A percentile compares a stretch with the other conserved stretches of the same genome.
Evolutionary conservation across 2,113 vertebrate species (phyloP).

Genomic region (Genyomyrus donnyi): DNA sequence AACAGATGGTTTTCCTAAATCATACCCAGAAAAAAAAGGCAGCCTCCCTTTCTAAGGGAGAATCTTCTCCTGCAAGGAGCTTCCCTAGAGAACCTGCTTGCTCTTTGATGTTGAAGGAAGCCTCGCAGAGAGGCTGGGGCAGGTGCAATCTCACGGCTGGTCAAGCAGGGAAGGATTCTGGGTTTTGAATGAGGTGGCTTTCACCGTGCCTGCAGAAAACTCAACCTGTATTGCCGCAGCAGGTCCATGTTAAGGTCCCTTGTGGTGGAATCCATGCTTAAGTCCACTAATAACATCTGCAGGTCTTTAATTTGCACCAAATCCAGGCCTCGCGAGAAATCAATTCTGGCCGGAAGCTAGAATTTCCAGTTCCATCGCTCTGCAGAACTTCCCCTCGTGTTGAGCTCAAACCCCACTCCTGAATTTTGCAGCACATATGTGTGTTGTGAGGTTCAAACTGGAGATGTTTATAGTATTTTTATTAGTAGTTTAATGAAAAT

Average conservation of each 20-base stretch:
- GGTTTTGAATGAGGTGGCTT: neutral
- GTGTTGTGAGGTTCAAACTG: neutral
- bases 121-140: neutral
- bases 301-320: neutral
- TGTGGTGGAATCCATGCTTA: slow-evolving; percentile 9
- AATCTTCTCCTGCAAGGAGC: neutral
- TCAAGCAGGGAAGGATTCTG: neutral
- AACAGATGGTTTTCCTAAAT: neutral
- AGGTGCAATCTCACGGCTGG: neutral
- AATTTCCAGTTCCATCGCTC: neutral
- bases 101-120: neutral
- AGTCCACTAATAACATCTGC: slow-evolving; percentile 4
- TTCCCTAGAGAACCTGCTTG: neutral
- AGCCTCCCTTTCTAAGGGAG: neutral
- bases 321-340: neutral
- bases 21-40: neutral
- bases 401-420: neutral
- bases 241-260: too few species aligned
- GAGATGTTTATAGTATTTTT: neutral
- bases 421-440: neutral
- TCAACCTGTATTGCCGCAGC: neutral
- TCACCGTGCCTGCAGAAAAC: neutral
- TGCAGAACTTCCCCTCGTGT: neutral
- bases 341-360: neutral
- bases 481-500: neutral